These are phyloP conservation scores for Bovichtus variegatus DNA, from an alignment of 2,797 vertebrate genomes.

Conservation along the genomic window DNA sequence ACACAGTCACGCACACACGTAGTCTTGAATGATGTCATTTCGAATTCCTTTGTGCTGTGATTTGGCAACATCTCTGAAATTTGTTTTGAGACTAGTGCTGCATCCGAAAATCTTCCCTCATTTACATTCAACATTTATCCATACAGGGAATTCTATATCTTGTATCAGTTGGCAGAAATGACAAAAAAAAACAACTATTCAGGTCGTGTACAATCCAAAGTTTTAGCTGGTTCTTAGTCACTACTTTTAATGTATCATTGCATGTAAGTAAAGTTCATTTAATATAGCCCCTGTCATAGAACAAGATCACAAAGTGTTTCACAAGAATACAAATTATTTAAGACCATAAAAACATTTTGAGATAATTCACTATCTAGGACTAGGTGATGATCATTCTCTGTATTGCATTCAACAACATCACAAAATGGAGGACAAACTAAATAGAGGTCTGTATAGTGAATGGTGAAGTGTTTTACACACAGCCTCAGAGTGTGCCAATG, in stretches of 20 bases:
- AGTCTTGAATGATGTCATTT: background rate
- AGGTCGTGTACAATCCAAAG: background rate
- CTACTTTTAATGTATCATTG: background rate
- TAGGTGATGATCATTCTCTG: background rate
- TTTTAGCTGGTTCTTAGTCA: background rate
- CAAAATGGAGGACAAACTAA: conserved; percentile 40
- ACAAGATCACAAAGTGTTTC: too few species aligned
- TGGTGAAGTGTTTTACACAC: conserved; percentile 26
- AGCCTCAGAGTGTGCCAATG: conserved; percentile 15
- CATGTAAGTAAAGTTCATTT: too few species aligned
- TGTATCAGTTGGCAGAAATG: background rate
- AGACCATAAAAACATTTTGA: too few species aligned
- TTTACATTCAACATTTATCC: background rate
- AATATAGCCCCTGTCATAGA: too few species aligned
- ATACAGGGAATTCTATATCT: background rate
- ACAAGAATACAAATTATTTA: too few species aligned
- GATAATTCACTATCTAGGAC: background rate
- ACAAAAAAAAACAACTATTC: too few species aligned
- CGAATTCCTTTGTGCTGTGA: background rate
- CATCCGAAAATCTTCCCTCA: background rate
- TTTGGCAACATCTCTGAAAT: background rate
- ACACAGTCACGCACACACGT: background rate
- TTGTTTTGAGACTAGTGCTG: background rate
- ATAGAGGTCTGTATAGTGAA: conserved; percentile 38
- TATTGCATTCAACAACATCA: background rate